These are phyloP conservation scores for Lasiurus cinereus DNA, from an alignment of 2,113 vertebrate genomes.

Conservation along the genomic window DNA sequence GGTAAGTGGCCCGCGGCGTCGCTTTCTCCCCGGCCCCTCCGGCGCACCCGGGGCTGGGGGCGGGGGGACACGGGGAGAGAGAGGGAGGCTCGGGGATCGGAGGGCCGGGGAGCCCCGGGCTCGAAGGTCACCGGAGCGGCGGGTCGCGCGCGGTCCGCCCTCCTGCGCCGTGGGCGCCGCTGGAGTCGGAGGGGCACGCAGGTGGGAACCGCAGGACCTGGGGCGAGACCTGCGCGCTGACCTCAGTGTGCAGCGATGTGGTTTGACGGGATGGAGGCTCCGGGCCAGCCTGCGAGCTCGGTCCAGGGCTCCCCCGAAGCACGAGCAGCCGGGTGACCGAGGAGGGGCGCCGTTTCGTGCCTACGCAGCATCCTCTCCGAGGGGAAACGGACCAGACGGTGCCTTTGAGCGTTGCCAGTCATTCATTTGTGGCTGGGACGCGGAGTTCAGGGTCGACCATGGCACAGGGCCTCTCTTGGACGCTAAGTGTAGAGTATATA, in stretches of 20 bases:
- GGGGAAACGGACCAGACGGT: not conserved
- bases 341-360: not conserved
- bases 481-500: not conserved
- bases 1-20: slow-evolving; percentile 74
- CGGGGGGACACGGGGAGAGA: too few species aligned
- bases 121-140: not conserved
- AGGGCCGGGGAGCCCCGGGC: slow-evolving; percentile 48
- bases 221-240: not conserved
- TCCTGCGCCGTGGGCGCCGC: too few species aligned
- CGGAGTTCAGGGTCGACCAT: not conserved
- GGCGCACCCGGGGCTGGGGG: not conserved
- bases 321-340: not conserved
- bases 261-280: not conserved
- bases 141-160: too few species aligned
- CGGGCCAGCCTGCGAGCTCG: not conserved
- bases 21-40: not conserved
- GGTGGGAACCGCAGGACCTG: not conserved
- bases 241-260: not conserved
- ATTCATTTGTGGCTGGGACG: not conserved
- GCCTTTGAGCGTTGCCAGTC: not conserved
- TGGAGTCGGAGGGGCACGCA: not conserved
- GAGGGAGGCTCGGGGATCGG: not conserved
- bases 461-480: not conserved
- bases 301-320: not conserved
- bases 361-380: not conserved